phyloP scores from a whole-genome alignment of 1,140 invertebrate genomes.

The Batillaria attramentaria region DNA sequence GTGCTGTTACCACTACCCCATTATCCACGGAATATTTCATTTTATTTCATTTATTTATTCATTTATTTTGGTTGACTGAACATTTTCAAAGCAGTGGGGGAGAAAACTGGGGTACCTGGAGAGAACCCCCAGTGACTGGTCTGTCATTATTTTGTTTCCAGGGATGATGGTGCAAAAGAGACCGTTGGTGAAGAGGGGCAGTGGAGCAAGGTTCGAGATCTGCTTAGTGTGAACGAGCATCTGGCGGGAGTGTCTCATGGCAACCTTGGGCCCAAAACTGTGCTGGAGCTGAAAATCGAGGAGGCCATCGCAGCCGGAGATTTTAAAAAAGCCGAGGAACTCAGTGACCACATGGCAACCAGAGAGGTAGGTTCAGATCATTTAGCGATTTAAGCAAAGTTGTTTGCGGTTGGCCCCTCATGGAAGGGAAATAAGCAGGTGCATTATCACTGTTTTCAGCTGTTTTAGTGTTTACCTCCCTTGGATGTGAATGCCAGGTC shows the following conservation, averaged over 20 bases:
- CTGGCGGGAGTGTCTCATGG: constrained; percentile 49
- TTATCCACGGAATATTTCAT: no score
- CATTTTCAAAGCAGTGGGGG: no score
- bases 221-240: constrained; percentile 55
- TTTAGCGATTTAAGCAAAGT: no score
- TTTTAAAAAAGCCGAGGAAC: constrained; percentile 51
- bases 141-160: constrained; percentile 4
- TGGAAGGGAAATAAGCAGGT: background rate
- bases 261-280: constrained; percentile 48
- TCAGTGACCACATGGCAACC: constrained; percentile 60
- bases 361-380: constrained; percentile 51
- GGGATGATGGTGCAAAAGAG: background rate
- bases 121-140: no score
- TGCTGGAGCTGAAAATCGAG: constrained; percentile 55
- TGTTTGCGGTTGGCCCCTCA: no score
- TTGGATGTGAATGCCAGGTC: no score
- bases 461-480: background rate
- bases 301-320: constrained; percentile 51
- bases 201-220: constrained; percentile 46
- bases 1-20: no score
- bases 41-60: no score
- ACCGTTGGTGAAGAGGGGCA: constrained; percentile 33
- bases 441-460: background rate
- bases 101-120: no score
- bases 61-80: no score